Conservation (phyloP, 2,113 vertebrate genomes). For the Ageneiosus marmoratus region DNA sequence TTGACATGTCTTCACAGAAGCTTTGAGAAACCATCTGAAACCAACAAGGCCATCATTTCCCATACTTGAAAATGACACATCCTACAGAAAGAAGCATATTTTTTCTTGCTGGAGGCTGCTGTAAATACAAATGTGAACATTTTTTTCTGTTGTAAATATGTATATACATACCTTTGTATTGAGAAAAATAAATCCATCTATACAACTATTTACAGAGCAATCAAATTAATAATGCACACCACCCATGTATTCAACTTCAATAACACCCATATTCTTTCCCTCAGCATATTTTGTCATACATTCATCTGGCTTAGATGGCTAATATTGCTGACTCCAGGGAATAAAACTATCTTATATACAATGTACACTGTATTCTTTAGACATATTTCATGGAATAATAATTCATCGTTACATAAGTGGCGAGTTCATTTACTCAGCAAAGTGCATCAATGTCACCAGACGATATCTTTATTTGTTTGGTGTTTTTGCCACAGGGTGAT, state of each 20-base stretch:
- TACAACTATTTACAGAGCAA: slow-evolving; percentile 6
- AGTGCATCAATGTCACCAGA: not conserved
- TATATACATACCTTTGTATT: slow-evolving; percentile 28
- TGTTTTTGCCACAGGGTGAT: too few species aligned
- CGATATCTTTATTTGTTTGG: not conserved
- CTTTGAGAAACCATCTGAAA: slow-evolving; percentile 26
- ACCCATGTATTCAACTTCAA: not conserved
- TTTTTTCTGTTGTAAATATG: slow-evolving; percentile 43
- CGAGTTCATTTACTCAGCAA: not conserved
- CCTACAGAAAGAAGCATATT: slow-evolving; percentile 50
- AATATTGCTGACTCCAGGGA: not conserved
- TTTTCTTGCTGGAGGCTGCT: slow-evolving; percentile 19
- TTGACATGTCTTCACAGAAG: slow-evolving; percentile 40
- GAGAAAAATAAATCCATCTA: slow-evolving; percentile 15
- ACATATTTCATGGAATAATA: not conserved
- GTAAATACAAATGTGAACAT: slow-evolving; percentile 26
- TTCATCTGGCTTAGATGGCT: not conserved
- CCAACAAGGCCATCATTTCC: not conserved
- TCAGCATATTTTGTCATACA: not conserved
- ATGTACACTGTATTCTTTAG: too few species aligned
- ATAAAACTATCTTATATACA: not conserved
- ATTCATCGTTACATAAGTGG: not conserved
- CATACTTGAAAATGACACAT: slow-evolving; percentile 49
- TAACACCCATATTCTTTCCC: not conserved
- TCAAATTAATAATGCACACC: slow-evolving; percentile 14